These are phyloP conservation scores for Trisateles emortualis DNA, from an alignment of 2,888 invertebrate species.

Conservation along the genomic window DNA sequence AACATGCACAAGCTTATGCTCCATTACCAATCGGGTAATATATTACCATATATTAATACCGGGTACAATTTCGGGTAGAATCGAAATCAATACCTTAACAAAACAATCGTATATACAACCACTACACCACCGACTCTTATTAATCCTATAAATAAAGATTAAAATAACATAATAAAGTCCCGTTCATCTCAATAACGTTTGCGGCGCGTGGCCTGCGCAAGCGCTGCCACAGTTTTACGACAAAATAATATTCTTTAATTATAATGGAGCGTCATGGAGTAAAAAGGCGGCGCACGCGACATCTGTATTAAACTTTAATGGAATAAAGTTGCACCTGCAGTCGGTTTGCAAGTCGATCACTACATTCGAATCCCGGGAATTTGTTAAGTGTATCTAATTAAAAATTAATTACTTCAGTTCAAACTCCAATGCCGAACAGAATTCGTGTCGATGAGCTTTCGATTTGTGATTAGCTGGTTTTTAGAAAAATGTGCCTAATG, in stretches of 20 bases:
- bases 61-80: no score
- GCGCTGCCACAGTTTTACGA: constrained; percentile 74
- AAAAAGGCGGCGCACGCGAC: constrained; percentile 83
- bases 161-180: constrained; percentile 67
- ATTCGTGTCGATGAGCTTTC: constrained; percentile 40
- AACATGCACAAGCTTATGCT: no score
- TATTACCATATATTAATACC: no score
- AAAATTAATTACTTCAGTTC: constrained; percentile 68
- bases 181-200: constrained; percentile 63
- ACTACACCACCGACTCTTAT: no score
- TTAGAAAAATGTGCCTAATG: not conserved
- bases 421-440: constrained; percentile 50
- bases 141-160: constrained; percentile 45
- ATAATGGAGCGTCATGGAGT: constrained; percentile 79
- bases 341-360: constrained; percentile 69
- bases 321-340: constrained; percentile 81
- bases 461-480: constrained; percentile 29
- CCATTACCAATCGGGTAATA: no score
- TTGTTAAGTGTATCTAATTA: constrained; percentile 74
- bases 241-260: constrained; percentile 85
- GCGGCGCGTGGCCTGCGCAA: constrained; percentile 72
- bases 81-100: no score
- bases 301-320: constrained; percentile 86
- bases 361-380: constrained; percentile 63
- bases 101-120: no score